These are phyloP conservation scores for Lepidocyrtoides sp. DNA, from an alignment of 2,888 invertebrate genomes.

Conservation along the genomic window DNA sequence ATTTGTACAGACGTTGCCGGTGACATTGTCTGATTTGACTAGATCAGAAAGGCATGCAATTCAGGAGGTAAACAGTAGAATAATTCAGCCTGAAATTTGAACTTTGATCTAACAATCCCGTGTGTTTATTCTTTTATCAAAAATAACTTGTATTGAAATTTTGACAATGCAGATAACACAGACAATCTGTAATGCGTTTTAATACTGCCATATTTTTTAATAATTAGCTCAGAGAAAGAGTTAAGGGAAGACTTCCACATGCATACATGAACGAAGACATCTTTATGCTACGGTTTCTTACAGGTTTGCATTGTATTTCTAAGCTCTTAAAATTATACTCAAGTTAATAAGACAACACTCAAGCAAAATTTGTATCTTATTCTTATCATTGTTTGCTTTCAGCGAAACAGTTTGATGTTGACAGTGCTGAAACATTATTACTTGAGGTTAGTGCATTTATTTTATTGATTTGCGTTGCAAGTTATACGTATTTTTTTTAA, in stretches of 20 bases:
- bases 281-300: constrained; percentile 51
- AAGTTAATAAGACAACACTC: no score
- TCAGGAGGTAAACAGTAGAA: constrained; percentile 43
- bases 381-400: background rate
- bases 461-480: background rate
- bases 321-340: no score
- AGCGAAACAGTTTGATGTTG: constrained; percentile 61
- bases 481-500: background rate
- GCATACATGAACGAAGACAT: constrained; percentile 59
- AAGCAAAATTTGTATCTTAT: no score
- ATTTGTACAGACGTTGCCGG: constrained; percentile 53
- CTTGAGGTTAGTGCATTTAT: background rate
- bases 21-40: constrained; percentile 45
- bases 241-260: constrained; percentile 47
- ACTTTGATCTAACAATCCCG: no score
- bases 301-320: constrained; percentile 52
- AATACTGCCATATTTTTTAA: background rate
- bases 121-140: no score
- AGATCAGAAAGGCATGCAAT: constrained; percentile 37
- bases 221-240: constrained; percentile 41
- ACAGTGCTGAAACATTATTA: constrained; percentile 13
- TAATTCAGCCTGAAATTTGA: no score
- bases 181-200: no score
- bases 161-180: no score
- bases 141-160: background rate